A percentile compares a stretch with the other conserved stretches of the same genome.
phyloP scores from a whole-genome alignment of 2,113 vertebrate species.

The Microcebus griseorufus region DNA sequence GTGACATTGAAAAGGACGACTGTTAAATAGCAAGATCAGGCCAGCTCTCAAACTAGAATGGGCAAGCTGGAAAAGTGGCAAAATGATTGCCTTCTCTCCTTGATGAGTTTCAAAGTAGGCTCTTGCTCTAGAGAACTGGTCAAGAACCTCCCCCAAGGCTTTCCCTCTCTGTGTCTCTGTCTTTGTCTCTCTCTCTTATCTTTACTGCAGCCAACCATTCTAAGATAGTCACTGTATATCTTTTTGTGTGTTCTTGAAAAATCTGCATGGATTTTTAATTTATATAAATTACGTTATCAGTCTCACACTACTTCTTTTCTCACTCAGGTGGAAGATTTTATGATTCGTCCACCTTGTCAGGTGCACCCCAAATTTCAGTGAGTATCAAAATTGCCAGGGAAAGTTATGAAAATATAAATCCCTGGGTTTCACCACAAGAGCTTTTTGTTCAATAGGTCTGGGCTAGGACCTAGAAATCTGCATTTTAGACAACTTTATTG shows the following conservation, averaged over 20 bases:
- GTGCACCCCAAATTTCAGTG: not conserved
- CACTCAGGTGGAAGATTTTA: not conserved
- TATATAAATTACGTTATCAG: not conserved
- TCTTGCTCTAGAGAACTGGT: not conserved
- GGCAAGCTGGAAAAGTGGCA: not conserved
- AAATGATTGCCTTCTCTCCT: not conserved
- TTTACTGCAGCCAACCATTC: not conserved
- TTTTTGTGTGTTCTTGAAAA: constrained; percentile 14
- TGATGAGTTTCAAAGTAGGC: not conserved
- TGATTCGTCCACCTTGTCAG: not conserved
- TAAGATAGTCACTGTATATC: not conserved
- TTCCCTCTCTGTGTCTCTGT: not conserved
- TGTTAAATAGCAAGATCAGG: not conserved
- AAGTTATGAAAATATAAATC: not conserved
- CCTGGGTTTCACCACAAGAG: not conserved
- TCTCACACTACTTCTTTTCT: not conserved
- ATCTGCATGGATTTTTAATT: not conserved
- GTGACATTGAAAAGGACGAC: not conserved
- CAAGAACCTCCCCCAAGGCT: not conserved
- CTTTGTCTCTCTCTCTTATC: not conserved
- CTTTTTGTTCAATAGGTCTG: not conserved
- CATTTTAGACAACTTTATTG: not conserved
- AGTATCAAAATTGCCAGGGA: not conserved
- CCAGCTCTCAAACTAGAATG: not conserved
- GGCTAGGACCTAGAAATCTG: not conserved